These are phyloP conservation scores for Meta bourneti DNA, from an alignment of 2,888 invertebrate genomes.

Conservation along the genomic window DNA sequence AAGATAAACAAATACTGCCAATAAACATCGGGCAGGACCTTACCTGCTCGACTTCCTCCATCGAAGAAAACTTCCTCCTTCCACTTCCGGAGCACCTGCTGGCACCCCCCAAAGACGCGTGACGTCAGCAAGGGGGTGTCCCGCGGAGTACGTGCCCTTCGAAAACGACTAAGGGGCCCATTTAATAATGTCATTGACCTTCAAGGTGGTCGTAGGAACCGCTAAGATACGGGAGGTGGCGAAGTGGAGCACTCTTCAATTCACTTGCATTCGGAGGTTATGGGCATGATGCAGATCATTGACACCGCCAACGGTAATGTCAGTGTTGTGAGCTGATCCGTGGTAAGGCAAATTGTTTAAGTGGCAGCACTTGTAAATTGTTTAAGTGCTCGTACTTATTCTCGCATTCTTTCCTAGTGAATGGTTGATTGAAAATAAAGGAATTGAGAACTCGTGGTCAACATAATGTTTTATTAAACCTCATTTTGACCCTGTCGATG, in stretches of 20 bases:
- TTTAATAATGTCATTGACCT: constrained; percentile 58
- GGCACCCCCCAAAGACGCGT: constrained; percentile 63
- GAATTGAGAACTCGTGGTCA: no score
- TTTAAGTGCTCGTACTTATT: not conserved
- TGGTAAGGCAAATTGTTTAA: not conserved
- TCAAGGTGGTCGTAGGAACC: constrained; percentile 32
- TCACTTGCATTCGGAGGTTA: constrained; percentile 62
- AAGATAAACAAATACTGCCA: constrained; percentile 66
- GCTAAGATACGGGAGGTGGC: constrained; percentile 12
- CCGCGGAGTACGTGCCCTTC: constrained; percentile 47
- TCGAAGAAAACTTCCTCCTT: constrained; percentile 53
- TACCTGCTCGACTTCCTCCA: constrained; percentile 65
- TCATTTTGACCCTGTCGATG: no score
- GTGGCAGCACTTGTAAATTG: not conserved
- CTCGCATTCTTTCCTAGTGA: no score
- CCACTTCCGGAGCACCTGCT: constrained; percentile 41
- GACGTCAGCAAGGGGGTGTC: constrained; percentile 60
- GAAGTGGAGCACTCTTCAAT: constrained; percentile 44
- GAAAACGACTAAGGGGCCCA: constrained; percentile 19
- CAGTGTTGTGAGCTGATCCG: constrained; percentile 12
- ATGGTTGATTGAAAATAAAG: no score
- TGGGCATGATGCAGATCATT: constrained; percentile 57
- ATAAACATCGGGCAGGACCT: constrained; percentile 42
- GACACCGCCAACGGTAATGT: constrained; percentile 22
- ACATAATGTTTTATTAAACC: no score